These are phyloP conservation scores for Noctua janthina DNA, from an alignment of 2,888 invertebrate genomes.

Conservation along the genomic window DNA sequence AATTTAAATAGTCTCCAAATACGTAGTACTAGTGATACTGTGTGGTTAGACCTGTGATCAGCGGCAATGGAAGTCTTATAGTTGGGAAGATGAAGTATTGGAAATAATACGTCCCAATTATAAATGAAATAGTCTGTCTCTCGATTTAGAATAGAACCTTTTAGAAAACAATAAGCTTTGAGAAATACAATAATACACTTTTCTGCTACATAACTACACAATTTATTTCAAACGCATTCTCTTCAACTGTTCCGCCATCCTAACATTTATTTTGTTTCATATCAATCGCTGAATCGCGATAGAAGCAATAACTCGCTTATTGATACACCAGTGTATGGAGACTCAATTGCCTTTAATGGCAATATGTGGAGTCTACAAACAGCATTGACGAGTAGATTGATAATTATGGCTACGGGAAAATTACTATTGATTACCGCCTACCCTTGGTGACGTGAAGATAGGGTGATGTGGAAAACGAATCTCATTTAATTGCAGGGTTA, in stretches of 20 bases:
- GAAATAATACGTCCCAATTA: neutral
- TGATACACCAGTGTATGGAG: neutral
- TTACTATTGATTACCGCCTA: conserved; percentile 39
- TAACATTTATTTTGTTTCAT: conserved; percentile 22
- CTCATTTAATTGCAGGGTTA: neutral
- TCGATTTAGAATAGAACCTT: neutral
- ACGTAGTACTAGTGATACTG: too few species aligned
- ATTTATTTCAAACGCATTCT: neutral
- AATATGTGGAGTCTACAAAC: conserved; percentile 27
- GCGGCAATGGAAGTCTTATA: neutral
- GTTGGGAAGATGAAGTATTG: neutral
- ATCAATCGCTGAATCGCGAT: conserved; percentile 22
- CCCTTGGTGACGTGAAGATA: neutral
- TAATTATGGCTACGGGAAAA: conserved; percentile 45
- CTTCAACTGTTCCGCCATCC: neutral
- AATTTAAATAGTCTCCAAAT: conserved; percentile 1
- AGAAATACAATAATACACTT: neutral
- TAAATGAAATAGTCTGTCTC: neutral
- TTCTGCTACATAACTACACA: neutral
- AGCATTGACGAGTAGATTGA: conserved; percentile 19
- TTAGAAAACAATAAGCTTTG: neutral
- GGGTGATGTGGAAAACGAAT: neutral
- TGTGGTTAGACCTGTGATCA: neutral
- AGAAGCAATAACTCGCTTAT: conserved; percentile 22
- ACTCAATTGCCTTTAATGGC: conserved; percentile 31